These are phyloP conservation scores for Lottia scabra DNA, from an alignment of 2,888 invertebrate species.

Conservation along the genomic window DNA sequence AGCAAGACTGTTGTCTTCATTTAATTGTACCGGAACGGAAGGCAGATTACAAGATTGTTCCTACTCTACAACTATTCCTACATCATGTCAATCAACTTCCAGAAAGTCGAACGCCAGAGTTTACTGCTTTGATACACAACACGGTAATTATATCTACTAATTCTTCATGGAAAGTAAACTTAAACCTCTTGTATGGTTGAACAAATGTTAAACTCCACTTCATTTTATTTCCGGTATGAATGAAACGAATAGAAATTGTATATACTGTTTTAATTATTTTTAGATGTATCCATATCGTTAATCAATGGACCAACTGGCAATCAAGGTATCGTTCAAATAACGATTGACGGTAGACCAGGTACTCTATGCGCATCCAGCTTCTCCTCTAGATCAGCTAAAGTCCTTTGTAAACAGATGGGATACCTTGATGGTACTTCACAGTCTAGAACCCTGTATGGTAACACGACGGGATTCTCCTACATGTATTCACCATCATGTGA, in stretches of 20 bases:
- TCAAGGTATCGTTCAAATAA: slow-evolving; percentile 44
- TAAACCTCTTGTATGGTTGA: too few relatives aligned
- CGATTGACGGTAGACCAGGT: slow-evolving; percentile 45
- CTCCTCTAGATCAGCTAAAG: slow-evolving; percentile 42
- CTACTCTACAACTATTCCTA: slow-evolving; percentile 8
- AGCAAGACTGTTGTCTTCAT: slow-evolving; percentile 47
- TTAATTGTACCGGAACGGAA: slow-evolving; percentile 47
- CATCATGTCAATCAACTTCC: background rate
- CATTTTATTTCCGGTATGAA: too few relatives aligned
- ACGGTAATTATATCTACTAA: too few relatives aligned
- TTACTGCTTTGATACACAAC: background rate
- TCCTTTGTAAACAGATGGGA: slow-evolving; percentile 47
- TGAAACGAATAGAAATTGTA: too few relatives aligned
- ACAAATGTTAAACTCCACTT: too few relatives aligned
- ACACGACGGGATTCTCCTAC: slow-evolving; percentile 45
- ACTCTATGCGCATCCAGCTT: slow-evolving; percentile 48
- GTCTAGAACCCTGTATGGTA: slow-evolving; percentile 39
- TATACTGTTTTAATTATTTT: too few relatives aligned
- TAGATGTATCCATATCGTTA: too few relatives aligned
- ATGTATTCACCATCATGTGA: slow-evolving; percentile 44
- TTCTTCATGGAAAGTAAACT: too few relatives aligned
- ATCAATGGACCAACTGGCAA: background rate
- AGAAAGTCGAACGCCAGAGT: background rate
- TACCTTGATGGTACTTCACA: slow-evolving; percentile 46
- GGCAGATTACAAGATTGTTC: slow-evolving; percentile 40